phyloP scores from a whole-genome alignment of 1,140 invertebrate species.

The Solenopsis fugax region DNA sequence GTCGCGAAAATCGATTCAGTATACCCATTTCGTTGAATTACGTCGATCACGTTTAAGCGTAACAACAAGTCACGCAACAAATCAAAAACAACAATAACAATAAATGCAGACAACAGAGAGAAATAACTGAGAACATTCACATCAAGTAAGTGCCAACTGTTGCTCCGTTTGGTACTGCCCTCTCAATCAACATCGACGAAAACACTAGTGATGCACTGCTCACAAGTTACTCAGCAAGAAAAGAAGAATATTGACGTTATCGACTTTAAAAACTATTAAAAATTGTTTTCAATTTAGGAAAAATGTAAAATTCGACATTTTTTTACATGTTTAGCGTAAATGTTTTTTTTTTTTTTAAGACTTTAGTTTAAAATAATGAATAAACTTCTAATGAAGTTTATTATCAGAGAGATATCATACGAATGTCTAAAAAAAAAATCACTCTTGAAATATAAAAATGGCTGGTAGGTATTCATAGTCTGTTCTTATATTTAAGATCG shows the following conservation, averaged over 20 bases:
- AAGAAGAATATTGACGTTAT: neutral
- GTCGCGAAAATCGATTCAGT: conserved; percentile 4
- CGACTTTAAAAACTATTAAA: neutral
- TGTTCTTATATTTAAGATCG: too few species aligned
- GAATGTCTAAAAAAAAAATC: too few species aligned
- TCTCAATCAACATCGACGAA: neutral
- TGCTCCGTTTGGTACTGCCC: neutral
- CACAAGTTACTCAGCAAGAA: neutral
- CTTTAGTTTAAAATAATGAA: too few species aligned
- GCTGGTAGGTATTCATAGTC: too few species aligned
- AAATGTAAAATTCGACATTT: too few species aligned
- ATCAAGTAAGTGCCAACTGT: too few species aligned
- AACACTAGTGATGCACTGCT: neutral
- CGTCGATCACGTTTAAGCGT: neutral
- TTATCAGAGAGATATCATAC: neutral
- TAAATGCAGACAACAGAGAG: neutral
- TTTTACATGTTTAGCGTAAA: too few species aligned
- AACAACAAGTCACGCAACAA: neutral
- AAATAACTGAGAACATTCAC: neutral
- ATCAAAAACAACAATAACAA: neutral
- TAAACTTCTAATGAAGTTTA: neutral
- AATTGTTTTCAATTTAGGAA: too few species aligned
- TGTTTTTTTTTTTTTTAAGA: too few species aligned
- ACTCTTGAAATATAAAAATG: too few species aligned
- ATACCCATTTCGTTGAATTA: conserved; percentile 37